Base-by-base conservation (phyloP, 2,113 vertebrate species). In the Corythornis cristatus region DNA sequence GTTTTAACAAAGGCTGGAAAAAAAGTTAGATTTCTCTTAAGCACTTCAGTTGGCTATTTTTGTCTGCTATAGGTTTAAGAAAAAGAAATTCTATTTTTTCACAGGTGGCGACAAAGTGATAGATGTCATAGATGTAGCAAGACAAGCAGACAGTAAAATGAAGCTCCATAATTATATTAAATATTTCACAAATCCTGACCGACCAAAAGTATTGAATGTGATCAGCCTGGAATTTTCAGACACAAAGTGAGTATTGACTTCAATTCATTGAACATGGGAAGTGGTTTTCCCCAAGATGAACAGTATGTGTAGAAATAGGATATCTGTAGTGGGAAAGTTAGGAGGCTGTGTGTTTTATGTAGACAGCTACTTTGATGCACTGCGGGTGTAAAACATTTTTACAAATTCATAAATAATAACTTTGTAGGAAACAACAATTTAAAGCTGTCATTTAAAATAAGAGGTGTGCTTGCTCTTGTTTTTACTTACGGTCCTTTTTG, bases 151-250 rank as follows among this genome's bases (percentile, higher is more conserved):
- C 98, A 99, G 99, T 98, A 99, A 99, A 97, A 99, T 99, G 98
- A 99, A 99, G 90, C 98, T 99, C 78, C 98, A 98, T 86, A 98
- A 99, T 96, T 99, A 99, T 46, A 98, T 99, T 92, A 98, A 99
- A 96, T 99, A 99, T 98, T 99, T 98, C 97, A 99, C 96, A 96
- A 98, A 98, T 66, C 97, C 98, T 74, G 98, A 98, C 67, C 98
- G 98, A 95, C 99, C 99, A 64, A 99, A 99, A 97, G 99, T 99
- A 93, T 98, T 99, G 97, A 99, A 99, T 96, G 99, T 99, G 96
- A 99, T 99, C 98, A 99, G 99, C 97, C 98, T 99, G 96, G 99
- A 99, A 97, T 99, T 99, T 97, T 99, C 99, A 0, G 99, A 99
- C 97, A 99, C 99, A 22, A 99, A 98, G 99, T 99, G 97, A 98